Evolutionary conservation across 1,140 invertebrate species (phyloP).

Genomic region (Odontomachus brunneus): DNA sequence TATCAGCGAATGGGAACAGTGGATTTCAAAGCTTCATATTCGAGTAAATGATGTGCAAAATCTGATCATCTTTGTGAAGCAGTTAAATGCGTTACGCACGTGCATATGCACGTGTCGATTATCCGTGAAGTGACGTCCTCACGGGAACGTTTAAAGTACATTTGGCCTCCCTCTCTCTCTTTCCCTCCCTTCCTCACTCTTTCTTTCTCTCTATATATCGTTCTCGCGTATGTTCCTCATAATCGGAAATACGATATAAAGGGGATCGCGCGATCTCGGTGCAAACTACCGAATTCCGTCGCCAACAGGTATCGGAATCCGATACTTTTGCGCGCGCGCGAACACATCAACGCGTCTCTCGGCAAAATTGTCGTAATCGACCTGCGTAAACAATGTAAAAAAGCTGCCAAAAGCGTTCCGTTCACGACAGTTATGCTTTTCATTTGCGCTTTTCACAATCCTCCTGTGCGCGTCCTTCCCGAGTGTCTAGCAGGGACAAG

Average conservation of each 20-base stretch:
- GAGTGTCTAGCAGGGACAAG: neutral
- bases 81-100: no score
- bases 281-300: constrained; percentile 22
- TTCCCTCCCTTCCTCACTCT: no score
- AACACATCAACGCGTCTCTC: neutral
- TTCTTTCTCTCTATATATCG: neutral
- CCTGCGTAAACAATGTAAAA: constrained; percentile 31
- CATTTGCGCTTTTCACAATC: neutral
- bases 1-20: no score
- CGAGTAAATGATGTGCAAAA: no score
- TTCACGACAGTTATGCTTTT: constrained; percentile 6
- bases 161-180: no score
- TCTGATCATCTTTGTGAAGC: no score
- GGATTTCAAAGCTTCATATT: no score
- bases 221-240: neutral
- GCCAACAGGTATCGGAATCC: constrained; percentile 16
- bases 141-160: no score
- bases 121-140: no score
- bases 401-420: neutral
- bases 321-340: constrained; percentile 24
- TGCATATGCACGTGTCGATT: no score
- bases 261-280: neutral
- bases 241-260: constrained; percentile 22
- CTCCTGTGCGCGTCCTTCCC: neutral
- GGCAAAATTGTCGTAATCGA: constrained; percentile 22